Evolutionary conservation across 2,113 vertebrate species (phyloP), one percentile per base, ranked within the genome.

Genomic region (Petroica traversi): DNA sequence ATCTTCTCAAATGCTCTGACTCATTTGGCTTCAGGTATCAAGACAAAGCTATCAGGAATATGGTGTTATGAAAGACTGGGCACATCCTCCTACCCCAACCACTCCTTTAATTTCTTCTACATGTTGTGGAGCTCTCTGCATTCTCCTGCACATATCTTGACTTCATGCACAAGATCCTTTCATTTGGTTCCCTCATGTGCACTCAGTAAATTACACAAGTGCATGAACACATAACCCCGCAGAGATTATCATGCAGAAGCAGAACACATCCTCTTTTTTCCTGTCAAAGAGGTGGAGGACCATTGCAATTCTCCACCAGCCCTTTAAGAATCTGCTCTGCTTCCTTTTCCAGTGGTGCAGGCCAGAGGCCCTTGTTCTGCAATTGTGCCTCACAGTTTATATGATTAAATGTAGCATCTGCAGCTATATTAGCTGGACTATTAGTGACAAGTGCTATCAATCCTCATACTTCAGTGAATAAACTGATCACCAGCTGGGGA

Each of bases 381-480:
- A 85, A 71, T 58, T 77, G 75, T 2, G 14, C 72, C 23, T 1
- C 63, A 69, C 46, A 59, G 51, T 92, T 96, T 79, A 69, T 92
- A 83, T 74, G 90, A 92, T 95, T 92, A 95, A 96, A 89, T 66
- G 78, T 48, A 96, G 96, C 96, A 97, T 94, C 86, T 95, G 92
- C 78, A 79, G 94, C 71, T 88, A 48, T 78, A 92, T 96, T 84
- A 95, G 75, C 76, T 81, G 72, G 79, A 88, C 93, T 96, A 83
- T 91, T 85, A 95, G 91, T 94, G 93, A 93, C 89, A 96, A 95
- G 86, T 52, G 77, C 85, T 85, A 94, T 96, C 90, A 94, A 94
- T 96, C 85, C 85, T 96, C 86, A 95, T 88, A 89, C 74, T 95
- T 95, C 76, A 95, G 82, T 4, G 22, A 84, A 66, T 85, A 90